A percentile compares a stretch with the other conserved stretches of the same genome.
These are phyloP conservation scores for Pachyramphus minor DNA, from an alignment of 2,113 vertebrate species.

Conservation along the genomic window DNA sequence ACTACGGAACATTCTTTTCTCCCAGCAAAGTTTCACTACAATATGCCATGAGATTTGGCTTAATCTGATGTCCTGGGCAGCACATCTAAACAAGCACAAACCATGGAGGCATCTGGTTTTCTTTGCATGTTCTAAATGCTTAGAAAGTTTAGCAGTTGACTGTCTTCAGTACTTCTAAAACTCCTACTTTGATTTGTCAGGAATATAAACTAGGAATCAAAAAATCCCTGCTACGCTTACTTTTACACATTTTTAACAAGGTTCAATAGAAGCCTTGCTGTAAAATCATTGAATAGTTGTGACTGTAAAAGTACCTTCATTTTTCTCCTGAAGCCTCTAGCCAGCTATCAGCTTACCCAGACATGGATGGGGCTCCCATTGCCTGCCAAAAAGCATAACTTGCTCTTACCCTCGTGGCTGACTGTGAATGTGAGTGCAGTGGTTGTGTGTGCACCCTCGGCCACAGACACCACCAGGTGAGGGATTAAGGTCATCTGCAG, in stretches of 20 bases:
- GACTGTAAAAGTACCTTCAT: neutral
- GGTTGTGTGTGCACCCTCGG: neutral
- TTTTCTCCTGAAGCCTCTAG: neutral
- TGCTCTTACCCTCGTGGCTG: neutral
- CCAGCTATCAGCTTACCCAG: neutral
- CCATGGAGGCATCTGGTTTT: neutral
- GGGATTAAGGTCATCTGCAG: neutral
- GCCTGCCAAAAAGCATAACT: neutral
- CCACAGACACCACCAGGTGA: neutral
- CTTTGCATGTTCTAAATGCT: neutral
- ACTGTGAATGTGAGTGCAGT: fast-evolving
- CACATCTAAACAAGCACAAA: neutral
- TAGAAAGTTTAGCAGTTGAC: neutral
- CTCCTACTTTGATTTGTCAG: neutral
- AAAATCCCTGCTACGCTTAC: neutral
- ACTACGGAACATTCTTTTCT: neutral
- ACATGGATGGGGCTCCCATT: too few species aligned
- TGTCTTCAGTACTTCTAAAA: neutral
- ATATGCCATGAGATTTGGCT: fast-evolving
- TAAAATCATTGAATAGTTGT: neutral
- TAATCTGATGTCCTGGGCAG: neutral
- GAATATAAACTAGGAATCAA: neutral
- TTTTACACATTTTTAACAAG: neutral
- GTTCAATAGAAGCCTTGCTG: neutral
- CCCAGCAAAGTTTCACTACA: neutral